These are phyloP conservation scores for Dascillus cervinus DNA, from an alignment of 2,888 invertebrate genomes.

Conservation along the genomic window DNA sequence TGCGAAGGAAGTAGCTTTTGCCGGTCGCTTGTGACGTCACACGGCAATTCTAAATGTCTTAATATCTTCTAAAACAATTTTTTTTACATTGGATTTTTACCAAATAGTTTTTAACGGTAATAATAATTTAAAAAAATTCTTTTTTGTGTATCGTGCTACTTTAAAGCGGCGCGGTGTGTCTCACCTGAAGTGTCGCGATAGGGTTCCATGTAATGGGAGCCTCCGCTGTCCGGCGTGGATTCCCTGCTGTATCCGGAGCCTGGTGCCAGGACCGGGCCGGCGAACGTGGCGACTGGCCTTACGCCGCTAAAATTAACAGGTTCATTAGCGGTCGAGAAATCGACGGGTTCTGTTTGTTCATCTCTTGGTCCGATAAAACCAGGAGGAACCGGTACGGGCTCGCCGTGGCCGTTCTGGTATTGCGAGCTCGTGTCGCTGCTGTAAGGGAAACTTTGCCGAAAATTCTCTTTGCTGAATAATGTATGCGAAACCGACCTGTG, in stretches of 20 bases:
- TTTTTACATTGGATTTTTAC: no score
- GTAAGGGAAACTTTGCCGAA: no score
- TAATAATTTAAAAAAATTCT: no score
- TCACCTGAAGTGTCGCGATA: conserved; percentile 80
- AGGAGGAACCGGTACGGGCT: conserved; percentile 45
- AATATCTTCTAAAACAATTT: no score
- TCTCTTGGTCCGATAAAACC: conserved; percentile 51
- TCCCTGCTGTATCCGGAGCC: conserved; percentile 74
- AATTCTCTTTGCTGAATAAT: no score
- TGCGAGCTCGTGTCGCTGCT: conserved; percentile 54
- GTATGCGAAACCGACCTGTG: conserved; percentile 56
- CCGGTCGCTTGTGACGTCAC: no score
- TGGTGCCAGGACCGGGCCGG: conserved; percentile 44
- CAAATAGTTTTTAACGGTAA: no score
- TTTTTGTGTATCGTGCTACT: no score
- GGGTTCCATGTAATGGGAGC: conserved; percentile 81
- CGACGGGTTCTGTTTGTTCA: conserved; percentile 65
- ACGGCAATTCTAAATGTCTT: no score
- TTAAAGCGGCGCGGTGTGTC: not conserved
- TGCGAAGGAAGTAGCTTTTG: no score
- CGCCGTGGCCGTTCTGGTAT: conserved; percentile 46
- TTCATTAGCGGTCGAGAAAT: conserved; percentile 60
- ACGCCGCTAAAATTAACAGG: conserved; percentile 56
- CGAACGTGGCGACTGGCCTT: conserved; percentile 45
- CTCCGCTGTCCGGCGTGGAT: conserved; percentile 83